Evolutionary conservation across 2,888 invertebrate species (phyloP).

Genomic region (Drosophila flavopinicola): DNA sequence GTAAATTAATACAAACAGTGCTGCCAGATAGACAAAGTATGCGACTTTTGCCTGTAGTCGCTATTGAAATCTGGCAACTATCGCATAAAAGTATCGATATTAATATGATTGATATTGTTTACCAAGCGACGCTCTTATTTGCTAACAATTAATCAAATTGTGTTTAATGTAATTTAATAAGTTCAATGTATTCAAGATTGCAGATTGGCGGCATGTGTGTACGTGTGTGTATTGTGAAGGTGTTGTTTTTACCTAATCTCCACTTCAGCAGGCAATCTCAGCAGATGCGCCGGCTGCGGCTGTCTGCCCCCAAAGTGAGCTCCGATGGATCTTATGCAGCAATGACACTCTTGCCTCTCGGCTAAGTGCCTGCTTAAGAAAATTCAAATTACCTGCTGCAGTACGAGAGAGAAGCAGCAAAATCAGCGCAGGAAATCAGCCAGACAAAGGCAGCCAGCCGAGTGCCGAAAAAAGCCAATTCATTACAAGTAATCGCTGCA

Average conservation of each 20-base stretch:
- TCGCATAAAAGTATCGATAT: background rate
- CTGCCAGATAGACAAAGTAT: background rate
- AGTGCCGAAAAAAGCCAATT: constrained; percentile 49
- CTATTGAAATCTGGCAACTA: too few relatives aligned
- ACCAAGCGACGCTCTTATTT: too few relatives aligned
- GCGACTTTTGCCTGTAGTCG: too few relatives aligned
- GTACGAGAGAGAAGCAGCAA: constrained; percentile 17
- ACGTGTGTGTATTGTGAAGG: background rate
- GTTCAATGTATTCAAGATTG: too few relatives aligned
- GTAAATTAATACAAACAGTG: background rate
- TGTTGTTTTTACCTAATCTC: constrained; percentile 12
- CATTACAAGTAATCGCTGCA: constrained; percentile 29
- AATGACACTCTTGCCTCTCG: background rate
- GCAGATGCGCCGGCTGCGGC: background rate
- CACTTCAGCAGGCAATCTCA: background rate
- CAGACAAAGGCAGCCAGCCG: constrained; percentile 41
- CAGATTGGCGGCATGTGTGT: background rate
- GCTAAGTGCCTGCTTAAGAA: background rate
- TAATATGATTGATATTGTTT: background rate
- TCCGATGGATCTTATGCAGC: constrained; percentile 4
- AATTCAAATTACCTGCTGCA: constrained; percentile 28
- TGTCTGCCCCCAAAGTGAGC: background rate
- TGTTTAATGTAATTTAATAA: too few relatives aligned
- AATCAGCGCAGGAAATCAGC: constrained; percentile 47
- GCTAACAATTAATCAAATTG: too few relatives aligned